A percentile compares a stretch with the other conserved stretches of the same genome.
phyloP scores from a whole-genome alignment of 2,888 invertebrate genomes.

The Agrotis puta region DNA sequence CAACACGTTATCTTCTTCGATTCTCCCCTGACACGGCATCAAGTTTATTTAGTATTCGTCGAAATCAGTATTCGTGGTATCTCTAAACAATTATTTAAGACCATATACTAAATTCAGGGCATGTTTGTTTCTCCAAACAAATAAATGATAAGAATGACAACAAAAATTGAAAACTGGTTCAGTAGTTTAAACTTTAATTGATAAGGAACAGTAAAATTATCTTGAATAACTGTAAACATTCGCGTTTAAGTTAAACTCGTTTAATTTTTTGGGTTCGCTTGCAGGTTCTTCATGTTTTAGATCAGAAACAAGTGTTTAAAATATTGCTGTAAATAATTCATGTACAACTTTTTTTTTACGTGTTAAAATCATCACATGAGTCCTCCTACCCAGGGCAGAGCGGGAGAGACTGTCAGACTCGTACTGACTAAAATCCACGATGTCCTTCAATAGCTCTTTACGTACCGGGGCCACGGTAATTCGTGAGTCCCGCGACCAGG shows the following conservation, averaged over 20 bases:
- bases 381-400: no score
- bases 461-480: no score
- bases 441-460: no score
- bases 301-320: neutral
- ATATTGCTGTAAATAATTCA: neutral
- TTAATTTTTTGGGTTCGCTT: slow-evolving; percentile 1
- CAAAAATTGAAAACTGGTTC: slow-evolving; percentile 20
- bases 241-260: neutral
- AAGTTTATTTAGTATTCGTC: no score
- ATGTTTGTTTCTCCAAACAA: neutral
- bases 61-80: no score
- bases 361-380: no score
- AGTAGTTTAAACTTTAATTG: slow-evolving; percentile 26
- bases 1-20: no score
- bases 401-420: no score
- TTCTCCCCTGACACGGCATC: no score
- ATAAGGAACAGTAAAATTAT: slow-evolving; percentile 15
- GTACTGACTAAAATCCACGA: no score
- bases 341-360: no score
- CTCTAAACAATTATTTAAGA: neutral
- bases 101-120: neutral
- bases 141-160: slow-evolving; percentile 28
- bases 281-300: neutral
- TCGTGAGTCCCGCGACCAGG: no score
- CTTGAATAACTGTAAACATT: slow-evolving; percentile 14